Evolutionary conservation across 2,888 invertebrate species (phyloP).

Genomic region (Rotaria magnacalcarata): DNA sequence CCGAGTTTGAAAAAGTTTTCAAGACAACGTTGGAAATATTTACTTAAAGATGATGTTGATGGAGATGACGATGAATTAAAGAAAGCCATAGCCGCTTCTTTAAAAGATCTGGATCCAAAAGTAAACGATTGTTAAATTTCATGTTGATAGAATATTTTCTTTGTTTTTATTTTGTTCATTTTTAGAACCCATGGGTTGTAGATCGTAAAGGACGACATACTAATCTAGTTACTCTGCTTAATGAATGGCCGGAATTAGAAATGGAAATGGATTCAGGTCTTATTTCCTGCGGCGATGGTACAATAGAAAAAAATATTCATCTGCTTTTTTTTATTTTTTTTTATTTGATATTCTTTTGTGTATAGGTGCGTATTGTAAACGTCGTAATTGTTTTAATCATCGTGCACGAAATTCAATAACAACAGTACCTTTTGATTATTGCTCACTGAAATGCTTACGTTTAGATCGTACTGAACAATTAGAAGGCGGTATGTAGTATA

Average conservation of each 20-base stretch:
- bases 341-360: background rate
- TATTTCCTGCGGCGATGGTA: slow-evolving; percentile 39
- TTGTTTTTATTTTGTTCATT: background rate
- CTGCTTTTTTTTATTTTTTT: too few relatives aligned
- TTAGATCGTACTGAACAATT: slow-evolving; percentile 39
- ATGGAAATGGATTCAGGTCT: slow-evolving; percentile 57
- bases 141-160: too few relatives aligned
- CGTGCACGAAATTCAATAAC: slow-evolving; percentile 13
- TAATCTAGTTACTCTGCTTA: slow-evolving; percentile 62
- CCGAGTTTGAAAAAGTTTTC: slow-evolving; percentile 62
- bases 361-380: slow-evolving; percentile 4
- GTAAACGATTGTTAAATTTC: background rate
- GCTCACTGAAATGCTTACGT: slow-evolving; percentile 45
- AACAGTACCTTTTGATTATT: slow-evolving; percentile 38
- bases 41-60: slow-evolving; percentile 46
- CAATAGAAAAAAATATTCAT: too few relatives aligned
- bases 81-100: slow-evolving; percentile 47
- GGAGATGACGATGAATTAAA: slow-evolving; percentile 46
- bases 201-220: slow-evolving; percentile 63
- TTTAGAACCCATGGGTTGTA: slow-evolving; percentile 63
- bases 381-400: background rate
- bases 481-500: background rate
- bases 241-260: slow-evolving; percentile 66
- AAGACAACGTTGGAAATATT: slow-evolving; percentile 49
- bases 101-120: slow-evolving; percentile 50